phyloP scores from a whole-genome alignment of 2,888 invertebrate genomes.

The Podabrus alpinus region DNA sequence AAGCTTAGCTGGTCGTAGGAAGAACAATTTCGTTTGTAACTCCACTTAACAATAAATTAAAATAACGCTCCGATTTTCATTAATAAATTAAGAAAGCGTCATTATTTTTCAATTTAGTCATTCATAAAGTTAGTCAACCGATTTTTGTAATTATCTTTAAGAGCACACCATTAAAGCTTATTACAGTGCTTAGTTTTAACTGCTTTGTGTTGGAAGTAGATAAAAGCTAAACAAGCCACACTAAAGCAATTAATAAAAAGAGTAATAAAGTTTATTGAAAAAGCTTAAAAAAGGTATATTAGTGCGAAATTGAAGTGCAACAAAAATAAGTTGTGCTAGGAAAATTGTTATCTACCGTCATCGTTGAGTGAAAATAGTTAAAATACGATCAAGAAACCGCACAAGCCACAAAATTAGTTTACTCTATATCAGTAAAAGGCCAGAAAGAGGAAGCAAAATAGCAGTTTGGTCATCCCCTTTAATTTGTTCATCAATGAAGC shows the following conservation, averaged over 20 bases:
- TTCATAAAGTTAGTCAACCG: slow-evolving; percentile 1
- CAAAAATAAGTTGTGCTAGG: neutral
- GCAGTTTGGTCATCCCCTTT: slow-evolving; percentile 2
- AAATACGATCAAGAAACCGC: slow-evolving; percentile 1
- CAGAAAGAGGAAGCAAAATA: slow-evolving; percentile 1
- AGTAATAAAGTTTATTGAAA: neutral
- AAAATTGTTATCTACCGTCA: neutral
- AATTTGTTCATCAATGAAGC: slow-evolving; percentile 3
- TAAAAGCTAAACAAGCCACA: neutral
- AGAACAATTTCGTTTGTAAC: neutral
- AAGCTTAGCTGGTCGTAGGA: neutral
- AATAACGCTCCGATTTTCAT: neutral
- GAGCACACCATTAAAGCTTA: slow-evolving; percentile 1
- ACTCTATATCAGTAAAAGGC: slow-evolving; percentile 1
- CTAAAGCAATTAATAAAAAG: neutral
- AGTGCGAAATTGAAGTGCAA: neutral
- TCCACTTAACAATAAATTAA: neutral
- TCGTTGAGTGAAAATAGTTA: neutral
- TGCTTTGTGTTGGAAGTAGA: slow-evolving; percentile 1
- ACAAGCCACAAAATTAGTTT: slow-evolving; percentile 1
- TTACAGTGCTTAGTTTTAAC: neutral
- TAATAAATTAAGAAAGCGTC: neutral
- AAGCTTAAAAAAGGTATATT: neutral
- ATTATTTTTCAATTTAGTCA: neutral
- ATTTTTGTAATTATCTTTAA: slow-evolving; percentile 2